Conservation (phyloP, 2,888 invertebrate genomes). For the Sepioteuthis lessoniana region DNA sequence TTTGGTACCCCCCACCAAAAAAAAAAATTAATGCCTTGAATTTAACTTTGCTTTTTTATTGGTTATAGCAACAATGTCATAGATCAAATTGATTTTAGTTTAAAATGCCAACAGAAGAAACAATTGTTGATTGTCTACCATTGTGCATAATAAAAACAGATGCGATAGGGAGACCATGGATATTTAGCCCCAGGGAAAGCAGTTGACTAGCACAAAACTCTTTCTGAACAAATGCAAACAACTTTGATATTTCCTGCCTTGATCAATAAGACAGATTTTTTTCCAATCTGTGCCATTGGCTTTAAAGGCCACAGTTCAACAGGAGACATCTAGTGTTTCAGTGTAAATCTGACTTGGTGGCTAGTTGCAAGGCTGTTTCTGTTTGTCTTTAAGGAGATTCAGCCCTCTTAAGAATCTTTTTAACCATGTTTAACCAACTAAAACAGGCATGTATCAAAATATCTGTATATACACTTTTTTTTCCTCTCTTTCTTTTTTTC, state of each 20-base stretch:
- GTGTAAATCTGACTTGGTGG: not conserved
- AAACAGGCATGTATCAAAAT: not conserved
- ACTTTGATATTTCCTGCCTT: conserved; percentile 13
- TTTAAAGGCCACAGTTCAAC: not conserved
- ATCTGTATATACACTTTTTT: conserved; percentile 34
- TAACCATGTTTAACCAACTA: not conserved
- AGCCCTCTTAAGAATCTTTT: not conserved
- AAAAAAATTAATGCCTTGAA: not conserved
- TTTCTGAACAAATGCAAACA: not conserved
- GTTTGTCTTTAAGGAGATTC: not conserved
- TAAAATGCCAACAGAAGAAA: conserved; percentile 20
- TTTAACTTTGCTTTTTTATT: not conserved
- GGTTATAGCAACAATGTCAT: not conserved
- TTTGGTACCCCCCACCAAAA: too few species aligned
- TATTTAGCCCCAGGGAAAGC: not conserved
- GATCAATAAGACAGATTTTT: conserved; percentile 5
- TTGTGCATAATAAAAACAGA: not conserved
- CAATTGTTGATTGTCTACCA: not conserved
- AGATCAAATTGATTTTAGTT: not conserved
- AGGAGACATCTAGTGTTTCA: not conserved
- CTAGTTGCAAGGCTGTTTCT: not conserved
- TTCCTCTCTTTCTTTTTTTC: not conserved
- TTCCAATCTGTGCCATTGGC: not conserved
- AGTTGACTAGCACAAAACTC: not conserved
- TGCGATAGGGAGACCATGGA: not conserved